Percentiles rank a stretch among this genome's conserved stretches.
Evolutionary conservation across 2,113 vertebrate genomes (phyloP).

Genomic region (Bettongia penicillata): DNA sequence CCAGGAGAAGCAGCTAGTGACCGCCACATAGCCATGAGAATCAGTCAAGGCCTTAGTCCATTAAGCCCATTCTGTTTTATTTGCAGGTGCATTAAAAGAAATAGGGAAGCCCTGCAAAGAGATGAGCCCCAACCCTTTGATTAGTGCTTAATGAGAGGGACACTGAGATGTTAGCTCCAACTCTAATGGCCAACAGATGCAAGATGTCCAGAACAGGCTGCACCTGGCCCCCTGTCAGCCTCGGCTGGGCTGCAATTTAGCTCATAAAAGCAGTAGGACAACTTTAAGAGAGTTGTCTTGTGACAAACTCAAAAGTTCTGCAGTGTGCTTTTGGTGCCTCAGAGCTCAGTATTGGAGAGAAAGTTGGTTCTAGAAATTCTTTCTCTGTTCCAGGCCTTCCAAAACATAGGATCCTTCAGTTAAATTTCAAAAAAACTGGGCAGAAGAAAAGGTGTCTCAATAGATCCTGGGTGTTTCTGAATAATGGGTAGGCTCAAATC

Average conservation of each 20-base stretch:
- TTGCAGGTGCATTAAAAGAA: conserved; percentile 75
- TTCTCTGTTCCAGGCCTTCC: conserved; percentile 43
- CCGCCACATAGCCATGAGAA: conserved; percentile 57
- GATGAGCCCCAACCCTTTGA: conserved; percentile 61
- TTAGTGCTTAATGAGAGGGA: conserved; percentile 64
- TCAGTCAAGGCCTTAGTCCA: conserved; percentile 69
- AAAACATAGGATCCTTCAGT: conserved; percentile 56
- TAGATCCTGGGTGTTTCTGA: not conserved
- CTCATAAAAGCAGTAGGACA: conserved; percentile 54
- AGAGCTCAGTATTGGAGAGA: conserved; percentile 50
- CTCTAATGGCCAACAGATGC: conserved; percentile 62
- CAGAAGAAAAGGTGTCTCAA: conserved; percentile 3
- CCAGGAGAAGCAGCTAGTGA: conserved; percentile 78
- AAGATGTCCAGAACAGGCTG: conserved; percentile 34
- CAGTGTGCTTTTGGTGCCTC: conserved; percentile 56
- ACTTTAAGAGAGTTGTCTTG: conserved; percentile 36
- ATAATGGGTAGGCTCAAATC: conserved; percentile 22
- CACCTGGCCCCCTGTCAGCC: conserved; percentile 20
- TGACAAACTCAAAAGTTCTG: not conserved
- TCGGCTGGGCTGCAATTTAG: conserved; percentile 43
- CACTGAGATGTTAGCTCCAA: conserved; percentile 19
- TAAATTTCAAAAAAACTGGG: conserved; percentile 40
- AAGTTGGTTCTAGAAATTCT: conserved; percentile 41
- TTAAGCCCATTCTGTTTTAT: conserved; percentile 73
- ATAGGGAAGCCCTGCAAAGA: conserved; percentile 36